Evolutionary conservation across 1,140 invertebrate species (phyloP), one percentile per base, ranked within the genome.

Genomic region (Eciton burchellii): DNA sequence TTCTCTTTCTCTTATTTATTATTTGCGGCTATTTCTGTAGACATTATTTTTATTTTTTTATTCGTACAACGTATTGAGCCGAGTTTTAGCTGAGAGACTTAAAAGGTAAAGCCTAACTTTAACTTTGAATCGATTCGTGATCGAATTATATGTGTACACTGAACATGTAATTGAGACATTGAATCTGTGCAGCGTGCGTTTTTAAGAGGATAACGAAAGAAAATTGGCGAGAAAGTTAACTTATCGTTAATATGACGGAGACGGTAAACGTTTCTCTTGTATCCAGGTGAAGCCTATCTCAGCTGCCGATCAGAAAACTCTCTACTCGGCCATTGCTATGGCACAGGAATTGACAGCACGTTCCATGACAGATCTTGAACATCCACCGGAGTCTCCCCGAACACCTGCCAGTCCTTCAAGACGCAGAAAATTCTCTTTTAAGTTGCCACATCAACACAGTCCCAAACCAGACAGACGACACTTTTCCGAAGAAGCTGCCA

Each of bases 281-380:
- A 88, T 92, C 21, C 88, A 95, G 95, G 97, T 99, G 63, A 99
- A 99, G 93, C 97, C 97, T 14, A 99, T 99, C 93, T 99, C 98
- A 24, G 97, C 98, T 0, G 97, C 98, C 79, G 98, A 99, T 92
- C 96, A 98, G 91, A 97, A 97, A 91, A 98, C 97, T n/a, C 94
- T 99, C 41, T 98, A 99, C 87, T 97, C 97, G 57, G 98, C 98
- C 5, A 99, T 99, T 83, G 98, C 97, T 43, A 95, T 99, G 93
- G 98, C 98, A 26, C 98, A 98, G 94, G 98, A 99, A 93, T 95
- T 99, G 73, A 98, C 97, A 43, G 96, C 96, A 63, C 96, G 96
- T 90, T 98, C 97, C 3, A 98, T 99, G 97, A 96, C 96, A 88
- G 97, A 98, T 89, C 93, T 97, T 82, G 97, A 96, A 70, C 92